These are phyloP conservation scores for Notodonta ziczac DNA, from an alignment of 2,888 invertebrate species.

Conservation along the genomic window DNA sequence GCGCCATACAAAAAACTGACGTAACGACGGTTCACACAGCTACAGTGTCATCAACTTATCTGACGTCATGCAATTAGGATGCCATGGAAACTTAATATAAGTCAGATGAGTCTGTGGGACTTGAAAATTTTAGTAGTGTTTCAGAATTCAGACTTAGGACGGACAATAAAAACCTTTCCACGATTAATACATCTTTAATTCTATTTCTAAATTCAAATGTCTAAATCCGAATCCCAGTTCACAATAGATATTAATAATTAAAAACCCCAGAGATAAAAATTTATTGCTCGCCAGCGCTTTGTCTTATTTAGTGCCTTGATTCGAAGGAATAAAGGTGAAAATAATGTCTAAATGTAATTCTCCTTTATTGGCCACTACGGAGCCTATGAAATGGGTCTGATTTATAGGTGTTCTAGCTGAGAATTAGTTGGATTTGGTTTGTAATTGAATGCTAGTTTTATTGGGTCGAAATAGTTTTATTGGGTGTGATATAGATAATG, in stretches of 20 bases:
- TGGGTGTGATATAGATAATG: neutral
- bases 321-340: slow-evolving; percentile 14
- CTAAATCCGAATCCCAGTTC: slow-evolving; percentile 1
- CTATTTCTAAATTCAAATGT: neutral
- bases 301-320: slow-evolving; percentile 17
- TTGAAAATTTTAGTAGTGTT: too few species aligned
- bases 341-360: slow-evolving; percentile 29
- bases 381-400: slow-evolving; percentile 14
- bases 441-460: neutral
- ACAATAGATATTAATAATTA: slow-evolving; percentile 24
- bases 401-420: neutral
- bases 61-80: too few species aligned
- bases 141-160: too few species aligned
- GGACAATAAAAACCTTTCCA: too few species aligned
- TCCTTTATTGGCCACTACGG: slow-evolving; percentile 26
- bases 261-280: slow-evolving; percentile 18
- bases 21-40: too few species aligned
- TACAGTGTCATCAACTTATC: too few species aligned
- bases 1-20: too few species aligned
- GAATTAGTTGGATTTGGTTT: neutral
- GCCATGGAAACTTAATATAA: too few species aligned
- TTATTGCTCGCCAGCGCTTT: slow-evolving; percentile 13
- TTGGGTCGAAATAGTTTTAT: neutral
- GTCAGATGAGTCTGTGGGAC: too few species aligned
- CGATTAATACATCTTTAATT: neutral